phyloP scores from a whole-genome alignment of 2,888 invertebrate genomes.

The Malacosoma neustria region DNA sequence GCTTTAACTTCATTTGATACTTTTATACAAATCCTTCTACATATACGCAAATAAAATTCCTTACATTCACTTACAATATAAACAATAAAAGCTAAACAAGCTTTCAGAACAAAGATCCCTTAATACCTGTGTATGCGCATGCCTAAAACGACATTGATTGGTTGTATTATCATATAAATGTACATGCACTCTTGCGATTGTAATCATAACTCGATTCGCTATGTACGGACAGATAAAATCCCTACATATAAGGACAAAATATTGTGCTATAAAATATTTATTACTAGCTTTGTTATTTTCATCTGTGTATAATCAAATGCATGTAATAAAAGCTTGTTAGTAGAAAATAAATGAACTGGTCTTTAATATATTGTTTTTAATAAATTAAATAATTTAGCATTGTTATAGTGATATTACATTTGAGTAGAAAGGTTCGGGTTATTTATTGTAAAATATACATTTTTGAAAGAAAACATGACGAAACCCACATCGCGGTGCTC shows the following conservation, averaged over 20 bases:
- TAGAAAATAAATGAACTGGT: too few relatives aligned
- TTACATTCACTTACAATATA: not conserved
- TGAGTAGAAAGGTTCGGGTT: too few relatives aligned
- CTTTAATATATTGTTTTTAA: too few relatives aligned
- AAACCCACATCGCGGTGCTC: too few relatives aligned
- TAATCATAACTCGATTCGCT: slow-evolving; percentile 4
- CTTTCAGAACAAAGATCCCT: not conserved
- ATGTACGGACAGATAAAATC: slow-evolving; percentile 1
- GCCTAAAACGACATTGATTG: not conserved
- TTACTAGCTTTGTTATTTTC: not conserved
- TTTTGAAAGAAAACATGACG: too few relatives aligned
- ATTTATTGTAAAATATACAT: too few relatives aligned
- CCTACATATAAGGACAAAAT: not conserved
- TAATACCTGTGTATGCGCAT: not conserved
- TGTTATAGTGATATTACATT: too few relatives aligned
- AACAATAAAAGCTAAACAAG: not conserved
- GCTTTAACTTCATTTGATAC: too few relatives aligned
- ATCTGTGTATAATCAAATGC: not conserved
- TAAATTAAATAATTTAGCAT: too few relatives aligned
- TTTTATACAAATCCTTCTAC: too few relatives aligned
- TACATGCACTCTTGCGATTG: slow-evolving; percentile 2
- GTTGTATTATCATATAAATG: not conserved
- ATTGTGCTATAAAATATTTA: not conserved
- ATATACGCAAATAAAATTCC: not conserved
- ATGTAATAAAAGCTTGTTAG: too few relatives aligned